Conservation (phyloP, 1,140 invertebrate species). For the Nephotettix cincticeps region DNA sequence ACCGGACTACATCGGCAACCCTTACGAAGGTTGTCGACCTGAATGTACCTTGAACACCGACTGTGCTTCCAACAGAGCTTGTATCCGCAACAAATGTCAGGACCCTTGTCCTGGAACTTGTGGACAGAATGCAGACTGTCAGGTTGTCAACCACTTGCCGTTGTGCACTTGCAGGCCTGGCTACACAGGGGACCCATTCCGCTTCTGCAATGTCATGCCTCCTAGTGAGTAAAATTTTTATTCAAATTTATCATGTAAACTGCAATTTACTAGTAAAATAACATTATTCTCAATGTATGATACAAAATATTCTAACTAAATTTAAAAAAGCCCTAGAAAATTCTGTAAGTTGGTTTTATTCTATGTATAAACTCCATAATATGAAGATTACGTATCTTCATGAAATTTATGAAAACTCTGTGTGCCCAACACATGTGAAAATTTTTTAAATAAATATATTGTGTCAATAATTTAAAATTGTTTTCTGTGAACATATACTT, state of each 20-base stretch:
- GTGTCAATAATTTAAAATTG: no score
- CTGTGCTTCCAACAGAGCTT: constrained; percentile 66
- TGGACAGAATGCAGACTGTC: constrained; percentile 70
- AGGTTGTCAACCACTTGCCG: constrained; percentile 69
- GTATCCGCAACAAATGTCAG: constrained; percentile 66
- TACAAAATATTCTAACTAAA: no score
- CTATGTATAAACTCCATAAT: background rate
- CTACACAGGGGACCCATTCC: constrained; percentile 69
- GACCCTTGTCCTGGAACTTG: constrained; percentile 72
- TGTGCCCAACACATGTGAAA: no score
- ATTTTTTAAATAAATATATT: no score
- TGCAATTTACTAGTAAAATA: no score
- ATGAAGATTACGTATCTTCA: background rate
- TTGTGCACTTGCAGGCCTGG: constrained; percentile 67
- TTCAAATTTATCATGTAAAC: no score
- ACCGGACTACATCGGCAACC: constrained; percentile 72
- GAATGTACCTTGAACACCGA: constrained; percentile 71
- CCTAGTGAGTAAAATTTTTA: constrained; percentile 50
- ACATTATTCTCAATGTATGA: no score
- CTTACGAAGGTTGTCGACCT: constrained; percentile 72
- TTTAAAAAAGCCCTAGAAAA: no score
- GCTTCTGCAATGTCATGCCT: constrained; percentile 54
- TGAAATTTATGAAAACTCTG: no score
- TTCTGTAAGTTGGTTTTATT: no score
- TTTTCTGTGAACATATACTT: no score